Evolutionary conservation across 2,113 vertebrate genomes (phyloP).

Genomic region (Scytalopus superciliaris): DNA sequence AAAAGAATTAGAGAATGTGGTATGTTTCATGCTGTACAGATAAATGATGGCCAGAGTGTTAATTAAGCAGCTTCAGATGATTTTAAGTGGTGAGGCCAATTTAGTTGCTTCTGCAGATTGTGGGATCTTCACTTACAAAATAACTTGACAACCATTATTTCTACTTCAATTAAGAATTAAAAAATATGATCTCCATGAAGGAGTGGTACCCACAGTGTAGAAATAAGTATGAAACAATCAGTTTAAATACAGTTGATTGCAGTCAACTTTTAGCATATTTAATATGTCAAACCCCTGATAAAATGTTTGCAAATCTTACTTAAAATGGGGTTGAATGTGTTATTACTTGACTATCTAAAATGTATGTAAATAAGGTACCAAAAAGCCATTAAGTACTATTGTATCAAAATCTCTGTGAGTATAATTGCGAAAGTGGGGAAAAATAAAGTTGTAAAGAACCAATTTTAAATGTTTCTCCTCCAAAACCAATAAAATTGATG

Average conservation of each 20-base stretch:
- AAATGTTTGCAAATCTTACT: constrained; percentile 35
- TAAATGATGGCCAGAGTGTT: not conserved
- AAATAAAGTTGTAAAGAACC: constrained; percentile 39
- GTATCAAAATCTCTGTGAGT: constrained; percentile 59
- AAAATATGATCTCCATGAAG: not conserved
- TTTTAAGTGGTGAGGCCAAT: not conserved
- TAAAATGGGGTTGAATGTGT: constrained; percentile 49
- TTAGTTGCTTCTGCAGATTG: not conserved
- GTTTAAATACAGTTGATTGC: constrained; percentile 9
- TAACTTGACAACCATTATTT: not conserved
- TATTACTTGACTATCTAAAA: constrained; percentile 48
- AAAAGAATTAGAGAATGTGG: not conserved
- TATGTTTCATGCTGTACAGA: not conserved
- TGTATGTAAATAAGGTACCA: constrained; percentile 55
- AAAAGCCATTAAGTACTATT: constrained; percentile 57
- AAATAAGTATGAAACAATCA: not conserved
- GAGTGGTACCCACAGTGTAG: not conserved
- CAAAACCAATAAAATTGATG: constrained; percentile 37
- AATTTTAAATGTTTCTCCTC: constrained; percentile 38
- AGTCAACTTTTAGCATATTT: not conserved
- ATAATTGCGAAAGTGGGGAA: constrained; percentile 46
- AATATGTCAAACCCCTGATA: not conserved
- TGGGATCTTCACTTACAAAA: not conserved
- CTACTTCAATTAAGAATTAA: not conserved
- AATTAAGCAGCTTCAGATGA: not conserved